Evolutionary conservation across 2,888 invertebrate genomes (phyloP), one percentile per base, ranked within the genome.

Genomic region (Pecten maximus): DNA sequence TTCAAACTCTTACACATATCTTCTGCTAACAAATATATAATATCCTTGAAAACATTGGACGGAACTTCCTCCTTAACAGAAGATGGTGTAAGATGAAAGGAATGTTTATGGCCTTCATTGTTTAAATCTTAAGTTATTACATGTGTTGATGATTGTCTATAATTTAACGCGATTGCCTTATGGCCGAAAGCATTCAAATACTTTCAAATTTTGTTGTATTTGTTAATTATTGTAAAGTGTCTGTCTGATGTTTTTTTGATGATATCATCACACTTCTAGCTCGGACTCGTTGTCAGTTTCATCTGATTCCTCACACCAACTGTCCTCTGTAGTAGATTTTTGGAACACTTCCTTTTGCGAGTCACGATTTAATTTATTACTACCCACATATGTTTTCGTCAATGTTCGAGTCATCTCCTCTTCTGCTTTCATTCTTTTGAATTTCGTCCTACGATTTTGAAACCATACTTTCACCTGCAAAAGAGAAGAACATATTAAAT

Each of bases 391-490:
- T 74, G 74, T 35, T 16, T 74, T 74, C 16, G 74, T 12, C 35
- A 74, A 35, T 6, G 74, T 74, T 28, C 74, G 28, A 28, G 74
- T 74, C 74, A 74, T 74, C 12, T 74, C 94, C n/a, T 94, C 94
- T 87, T 94, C 94, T 0, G 93, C 91, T 88, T 92, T 93, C 19
- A 94, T 93, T 94, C 99, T 97, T 97, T 99, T 99, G 97, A 99
- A 99, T 97, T 99, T 99, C 97, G 99, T 99, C 97, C 99, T 98
- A 95, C 99, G 98, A 96, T 99, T 99, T 97, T 99, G 99, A 97
- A 99, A 99, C 99, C 99, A 99, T 40, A 99, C 99, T 97, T 99
- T 99, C 91, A 99, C 99, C 99, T 99, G 98, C 35, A 97, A 97
- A 87, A 39, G 16, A 3, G 28, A 88, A 50, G 8, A 10, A 23